A percentile compares a stretch with the other conserved stretches of the same genome.
Conservation (phyloP, 2,888 invertebrate genomes). For the Dioctria rufipes region DNA sequence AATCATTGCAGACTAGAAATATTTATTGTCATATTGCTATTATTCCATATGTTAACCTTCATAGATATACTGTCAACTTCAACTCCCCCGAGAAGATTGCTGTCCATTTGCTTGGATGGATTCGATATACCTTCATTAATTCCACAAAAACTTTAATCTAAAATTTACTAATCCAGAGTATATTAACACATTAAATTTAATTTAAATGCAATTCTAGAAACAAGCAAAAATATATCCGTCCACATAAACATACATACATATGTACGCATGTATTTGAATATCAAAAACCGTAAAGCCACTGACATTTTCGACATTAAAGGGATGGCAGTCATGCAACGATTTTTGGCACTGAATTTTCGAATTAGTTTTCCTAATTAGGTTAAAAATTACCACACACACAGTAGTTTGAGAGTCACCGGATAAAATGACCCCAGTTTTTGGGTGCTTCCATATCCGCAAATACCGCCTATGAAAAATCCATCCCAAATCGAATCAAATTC, state of each 20-base stretch:
- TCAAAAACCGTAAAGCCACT: conserved; percentile 25
- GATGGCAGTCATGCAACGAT: conserved; percentile 6
- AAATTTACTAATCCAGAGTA: background rate
- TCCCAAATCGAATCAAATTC: conserved; percentile 44
- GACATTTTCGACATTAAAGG: conserved; percentile 43
- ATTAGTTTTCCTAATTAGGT: conserved; percentile 55
- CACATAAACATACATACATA: background rate
- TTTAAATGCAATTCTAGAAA: conserved; percentile 6
- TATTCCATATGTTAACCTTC: too few species aligned
- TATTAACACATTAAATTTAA: conserved; percentile 20
- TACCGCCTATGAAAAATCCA: conserved; percentile 35
- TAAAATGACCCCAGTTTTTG: conserved; percentile 15
- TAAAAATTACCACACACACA: conserved; percentile 45
- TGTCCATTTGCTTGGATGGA: too few species aligned
- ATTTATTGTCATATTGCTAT: too few species aligned
- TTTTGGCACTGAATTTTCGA: conserved; percentile 39
- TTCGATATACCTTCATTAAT: too few species aligned
- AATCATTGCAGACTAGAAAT: too few species aligned
- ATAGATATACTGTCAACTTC: too few species aligned
- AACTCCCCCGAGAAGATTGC: too few species aligned
- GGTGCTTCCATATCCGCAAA: background rate
- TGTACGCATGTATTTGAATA: background rate
- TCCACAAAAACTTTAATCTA: too few species aligned
- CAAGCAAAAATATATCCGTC: background rate
- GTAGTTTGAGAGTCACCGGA: conserved; percentile 17